Evolutionary conservation across 2,888 invertebrate species (phyloP), one percentile per base, ranked within the genome.

Genomic region (Cecidostiba fungosa): DNA sequence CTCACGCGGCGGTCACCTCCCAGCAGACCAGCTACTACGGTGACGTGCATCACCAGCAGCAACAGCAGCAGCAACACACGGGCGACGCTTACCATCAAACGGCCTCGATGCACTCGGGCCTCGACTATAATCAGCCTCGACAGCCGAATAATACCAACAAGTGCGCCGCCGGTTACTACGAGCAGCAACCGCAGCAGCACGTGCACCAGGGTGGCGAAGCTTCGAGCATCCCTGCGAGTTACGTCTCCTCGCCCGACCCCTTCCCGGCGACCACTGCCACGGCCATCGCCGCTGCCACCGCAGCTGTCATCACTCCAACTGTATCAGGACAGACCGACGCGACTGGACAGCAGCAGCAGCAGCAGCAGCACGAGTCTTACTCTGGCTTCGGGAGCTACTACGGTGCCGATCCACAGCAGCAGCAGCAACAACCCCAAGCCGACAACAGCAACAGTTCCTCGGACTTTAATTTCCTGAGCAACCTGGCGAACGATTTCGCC

Each of bases 381-480:
- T 95, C 95, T 89, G 95, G 95, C 85, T 96, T 96, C 92, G 96
- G 96, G 88, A 96, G 96, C 91, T 96, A 96, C 92, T 97, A 97
- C 92, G 91, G 91, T 23, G 19, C 77, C 12, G 94, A 94, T 39
- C 90, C 92, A 12, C 94, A 66, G 23, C 94, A 94, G 83, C 92
- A 95, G 6, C 90, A 93, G 69, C 92, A 94, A 66, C 82, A 82
- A 23, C 93, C 93, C 16, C 93, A 95, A 32, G 96, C 96, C 77
- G 97, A 97, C 90, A 97, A 97, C 94, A 97, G 97, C 90, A 98
- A 97, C 93, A 97, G 97, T 92, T 98, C 98, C n/a, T 97, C 98
- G 47, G 98, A 98, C 94, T 98, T 98, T 94, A 98, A 98, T 94
- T 98, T 98, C 93, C 95, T 98, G 88, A 97, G 98, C 94, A 98